Evolutionary conservation across 2,888 invertebrate genomes (phyloP).

Genomic region (Allophyes oxyacanthae): DNA sequence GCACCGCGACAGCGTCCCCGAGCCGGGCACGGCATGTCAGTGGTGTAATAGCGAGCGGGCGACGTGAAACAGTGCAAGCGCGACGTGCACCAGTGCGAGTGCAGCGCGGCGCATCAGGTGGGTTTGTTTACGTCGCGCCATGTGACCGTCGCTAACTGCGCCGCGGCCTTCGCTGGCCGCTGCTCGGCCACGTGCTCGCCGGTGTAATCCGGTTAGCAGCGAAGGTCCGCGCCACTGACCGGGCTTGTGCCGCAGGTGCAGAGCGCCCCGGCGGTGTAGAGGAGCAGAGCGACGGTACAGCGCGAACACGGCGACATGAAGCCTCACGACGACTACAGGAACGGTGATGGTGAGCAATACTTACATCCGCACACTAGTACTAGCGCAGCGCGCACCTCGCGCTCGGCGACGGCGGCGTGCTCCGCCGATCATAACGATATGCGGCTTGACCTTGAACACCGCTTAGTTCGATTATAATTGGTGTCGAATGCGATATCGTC

Average conservation of each 20-base stretch:
- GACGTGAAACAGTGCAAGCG: constrained; percentile 18
- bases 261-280: constrained; percentile 25
- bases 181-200: constrained; percentile 58
- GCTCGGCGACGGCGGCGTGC: constrained; percentile 17
- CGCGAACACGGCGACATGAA: constrained; percentile 64
- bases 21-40: constrained; percentile 43
- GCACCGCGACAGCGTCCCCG: constrained; percentile 25
- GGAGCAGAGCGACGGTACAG: constrained; percentile 17
- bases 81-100: constrained; percentile 13
- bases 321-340: constrained; percentile 74
- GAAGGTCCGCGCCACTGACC: constrained; percentile 40
- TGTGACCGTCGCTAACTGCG: constrained; percentile 66
- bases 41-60: constrained; percentile 16
- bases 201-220: constrained; percentile 65
- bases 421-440: constrained; percentile 25
- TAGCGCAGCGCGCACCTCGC: background rate
- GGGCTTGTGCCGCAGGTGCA: constrained; percentile 45
- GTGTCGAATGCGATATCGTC: constrained; percentile 12
- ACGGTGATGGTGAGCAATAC: constrained; percentile 75
- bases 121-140: constrained; percentile 72
- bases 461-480: constrained; percentile 21
- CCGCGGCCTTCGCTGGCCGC: constrained; percentile 56
- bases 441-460: constrained; percentile 48
- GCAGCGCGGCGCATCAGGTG: constrained; percentile 65
- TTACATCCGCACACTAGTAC: background rate